A percentile compares a stretch with the other conserved stretches of the same genome.
phyloP scores from a whole-genome alignment of 1,140 invertebrate species.

The Tetramorium alpestre region DNA sequence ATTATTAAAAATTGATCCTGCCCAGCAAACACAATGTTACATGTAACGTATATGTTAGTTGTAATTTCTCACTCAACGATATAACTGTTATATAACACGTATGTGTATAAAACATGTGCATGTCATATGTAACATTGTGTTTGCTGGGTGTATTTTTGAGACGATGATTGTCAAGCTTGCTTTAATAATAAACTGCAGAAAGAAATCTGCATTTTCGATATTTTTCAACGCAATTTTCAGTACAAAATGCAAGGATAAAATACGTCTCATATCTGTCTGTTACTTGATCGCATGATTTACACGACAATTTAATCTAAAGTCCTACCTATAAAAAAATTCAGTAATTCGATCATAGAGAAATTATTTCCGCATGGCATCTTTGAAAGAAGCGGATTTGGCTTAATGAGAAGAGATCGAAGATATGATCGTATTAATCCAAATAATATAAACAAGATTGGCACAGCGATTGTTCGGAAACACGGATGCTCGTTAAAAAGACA shows the following conservation, averaged over 20 bases:
- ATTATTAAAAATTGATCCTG: neutral
- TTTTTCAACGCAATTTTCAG: neutral
- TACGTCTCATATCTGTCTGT: neutral
- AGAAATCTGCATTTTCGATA: neutral
- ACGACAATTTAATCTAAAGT: neutral
- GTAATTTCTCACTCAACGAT: no score
- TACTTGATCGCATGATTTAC: neutral
- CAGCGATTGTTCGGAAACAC: conserved; percentile 14
- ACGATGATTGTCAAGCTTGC: neutral
- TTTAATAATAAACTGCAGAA: neutral
- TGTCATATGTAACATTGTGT: no score
- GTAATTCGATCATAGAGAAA: neutral
- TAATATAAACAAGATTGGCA: conserved; percentile 3
- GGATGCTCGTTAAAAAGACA: neutral
- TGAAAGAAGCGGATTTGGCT: neutral
- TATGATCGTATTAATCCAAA: neutral
- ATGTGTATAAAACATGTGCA: no score
- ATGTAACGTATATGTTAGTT: no score
- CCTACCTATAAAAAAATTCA: neutral
- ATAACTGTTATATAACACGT: no score
- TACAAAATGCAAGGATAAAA: neutral
- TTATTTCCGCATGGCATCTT: neutral
- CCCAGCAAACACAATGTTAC: no score
- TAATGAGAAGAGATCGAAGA: conserved; percentile 1
- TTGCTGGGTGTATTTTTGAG: neutral